Conservation (phyloP, 2,113 vertebrate species). For the Morone saxatilis region DNA sequence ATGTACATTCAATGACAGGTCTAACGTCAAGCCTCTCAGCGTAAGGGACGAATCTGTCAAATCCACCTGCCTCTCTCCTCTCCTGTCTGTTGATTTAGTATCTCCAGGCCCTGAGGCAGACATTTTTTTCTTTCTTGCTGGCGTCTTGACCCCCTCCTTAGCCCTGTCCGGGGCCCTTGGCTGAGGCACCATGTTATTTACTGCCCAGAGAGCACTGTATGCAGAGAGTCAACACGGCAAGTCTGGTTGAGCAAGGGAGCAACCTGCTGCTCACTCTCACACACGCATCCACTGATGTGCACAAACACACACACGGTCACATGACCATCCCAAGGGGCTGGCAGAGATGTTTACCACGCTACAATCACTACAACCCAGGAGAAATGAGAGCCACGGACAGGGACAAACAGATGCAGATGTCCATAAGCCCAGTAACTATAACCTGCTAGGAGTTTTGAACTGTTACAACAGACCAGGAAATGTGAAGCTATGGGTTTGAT, state of each 20-base stretch:
- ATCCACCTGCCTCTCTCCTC: slow-evolving; percentile 62
- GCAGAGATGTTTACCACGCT: slow-evolving; percentile 65
- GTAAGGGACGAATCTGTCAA: slow-evolving; percentile 61
- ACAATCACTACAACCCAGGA: slow-evolving; percentile 47
- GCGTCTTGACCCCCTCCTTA: slow-evolving; percentile 59
- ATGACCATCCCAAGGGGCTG: slow-evolving; percentile 63
- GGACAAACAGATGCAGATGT: slow-evolving; percentile 40
- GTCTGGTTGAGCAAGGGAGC: slow-evolving; percentile 66
- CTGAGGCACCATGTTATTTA: slow-evolving; percentile 71
- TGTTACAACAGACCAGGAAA: slow-evolving; percentile 12
- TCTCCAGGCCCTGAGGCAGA: slow-evolving; percentile 45
- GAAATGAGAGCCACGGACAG: slow-evolving; percentile 30
- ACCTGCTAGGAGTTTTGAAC: slow-evolving; percentile 33
- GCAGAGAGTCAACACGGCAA: slow-evolving; percentile 59
- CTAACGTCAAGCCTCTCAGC: slow-evolving; percentile 44
- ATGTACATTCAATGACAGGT: slow-evolving; percentile 56
- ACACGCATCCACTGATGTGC: background rate
- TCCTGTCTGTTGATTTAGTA: slow-evolving; percentile 58
- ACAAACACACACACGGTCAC: slow-evolving; percentile 45
- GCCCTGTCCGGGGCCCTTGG: slow-evolving; percentile 49
- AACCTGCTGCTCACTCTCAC: slow-evolving; percentile 60
- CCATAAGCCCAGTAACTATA: slow-evolving; percentile 17
- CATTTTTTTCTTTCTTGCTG: slow-evolving; percentile 58
- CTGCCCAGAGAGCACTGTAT: slow-evolving; percentile 70
- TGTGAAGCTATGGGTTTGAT: slow-evolving; percentile 30